Conservation (phyloP, 1,140 invertebrate genomes). For the Cecropterus lyciades region DNA sequence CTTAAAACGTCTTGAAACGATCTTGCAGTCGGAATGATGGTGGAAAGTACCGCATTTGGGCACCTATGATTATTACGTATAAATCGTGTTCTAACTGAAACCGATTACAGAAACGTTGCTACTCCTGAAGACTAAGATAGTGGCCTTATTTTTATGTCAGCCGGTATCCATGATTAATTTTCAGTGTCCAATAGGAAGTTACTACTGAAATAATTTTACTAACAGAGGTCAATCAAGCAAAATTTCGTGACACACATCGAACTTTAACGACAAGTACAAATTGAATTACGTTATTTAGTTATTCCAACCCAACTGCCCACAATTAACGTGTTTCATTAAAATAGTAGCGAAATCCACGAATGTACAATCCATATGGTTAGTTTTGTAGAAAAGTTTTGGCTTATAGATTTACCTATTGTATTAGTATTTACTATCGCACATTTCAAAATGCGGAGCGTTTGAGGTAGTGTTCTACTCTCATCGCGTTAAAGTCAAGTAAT, state of each 20-base stretch:
- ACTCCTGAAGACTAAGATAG: too few relatives aligned
- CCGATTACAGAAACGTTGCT: too few relatives aligned
- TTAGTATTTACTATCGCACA: neutral
- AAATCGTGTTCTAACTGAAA: too few relatives aligned
- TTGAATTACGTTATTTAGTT: conserved; percentile 25
- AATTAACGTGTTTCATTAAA: conserved; percentile 24
- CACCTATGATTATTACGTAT: too few relatives aligned
- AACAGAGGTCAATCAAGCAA: conserved; percentile 11
- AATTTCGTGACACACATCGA: conserved; percentile 18
- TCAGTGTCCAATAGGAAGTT: neutral
- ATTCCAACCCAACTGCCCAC: conserved; percentile 4
- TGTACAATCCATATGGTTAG: conserved; percentile 36
- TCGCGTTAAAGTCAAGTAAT: too few relatives aligned
- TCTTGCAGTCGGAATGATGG: too few relatives aligned
- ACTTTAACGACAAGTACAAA: conserved; percentile 12
- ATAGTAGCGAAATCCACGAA: conserved; percentile 34
- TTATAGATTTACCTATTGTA: neutral
- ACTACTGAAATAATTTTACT: conserved; percentile 4
- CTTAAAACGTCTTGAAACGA: too few relatives aligned
- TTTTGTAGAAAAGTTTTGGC: conserved; percentile 17
- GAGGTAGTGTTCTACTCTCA: too few relatives aligned
- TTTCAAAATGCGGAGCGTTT: too few relatives aligned
- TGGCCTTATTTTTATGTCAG: too few relatives aligned
- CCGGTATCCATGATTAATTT: too few relatives aligned
- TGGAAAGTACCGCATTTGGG: too few relatives aligned